These are phyloP conservation scores for Craseonycteris thonglongyai DNA, from an alignment of 2,113 vertebrate species.

Conservation along the genomic window DNA sequence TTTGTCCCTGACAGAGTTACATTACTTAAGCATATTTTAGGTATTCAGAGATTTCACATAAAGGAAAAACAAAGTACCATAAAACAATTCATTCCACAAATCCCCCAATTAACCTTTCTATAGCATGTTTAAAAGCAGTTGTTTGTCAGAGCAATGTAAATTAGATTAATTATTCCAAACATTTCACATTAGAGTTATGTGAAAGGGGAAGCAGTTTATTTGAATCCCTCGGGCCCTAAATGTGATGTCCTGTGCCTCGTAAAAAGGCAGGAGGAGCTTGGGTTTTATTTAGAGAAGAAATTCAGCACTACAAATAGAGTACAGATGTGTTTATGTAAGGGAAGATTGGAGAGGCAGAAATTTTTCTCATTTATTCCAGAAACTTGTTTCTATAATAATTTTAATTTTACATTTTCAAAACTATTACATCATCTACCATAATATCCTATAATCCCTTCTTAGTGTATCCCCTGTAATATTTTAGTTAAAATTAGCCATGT, in stretches of 20 bases:
- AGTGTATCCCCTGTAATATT: background rate
- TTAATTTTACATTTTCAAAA: conserved; percentile 23
- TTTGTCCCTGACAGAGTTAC: background rate
- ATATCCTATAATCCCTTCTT: background rate
- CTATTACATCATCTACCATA: background rate
- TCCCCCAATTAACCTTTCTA: background rate
- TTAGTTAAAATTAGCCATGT: background rate
- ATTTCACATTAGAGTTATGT: background rate
- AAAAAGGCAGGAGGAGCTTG: background rate
- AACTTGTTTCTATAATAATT: background rate
- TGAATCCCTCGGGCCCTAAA: background rate
- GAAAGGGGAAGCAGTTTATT: background rate
- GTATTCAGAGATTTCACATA: background rate
- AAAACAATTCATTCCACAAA: background rate
- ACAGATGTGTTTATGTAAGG: background rate
- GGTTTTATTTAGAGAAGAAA: background rate
- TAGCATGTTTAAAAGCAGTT: background rate
- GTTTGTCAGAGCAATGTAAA: background rate
- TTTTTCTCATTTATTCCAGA: background rate
- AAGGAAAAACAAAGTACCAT: background rate
- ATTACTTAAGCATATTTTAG: background rate
- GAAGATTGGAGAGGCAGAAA: background rate
- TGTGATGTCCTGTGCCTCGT: background rate
- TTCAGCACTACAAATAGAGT: background rate
- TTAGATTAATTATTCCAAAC: conserved; percentile 2